Evolutionary conservation across 2,888 invertebrate species (phyloP).

Genomic region (Papilio demoleus): DNA sequence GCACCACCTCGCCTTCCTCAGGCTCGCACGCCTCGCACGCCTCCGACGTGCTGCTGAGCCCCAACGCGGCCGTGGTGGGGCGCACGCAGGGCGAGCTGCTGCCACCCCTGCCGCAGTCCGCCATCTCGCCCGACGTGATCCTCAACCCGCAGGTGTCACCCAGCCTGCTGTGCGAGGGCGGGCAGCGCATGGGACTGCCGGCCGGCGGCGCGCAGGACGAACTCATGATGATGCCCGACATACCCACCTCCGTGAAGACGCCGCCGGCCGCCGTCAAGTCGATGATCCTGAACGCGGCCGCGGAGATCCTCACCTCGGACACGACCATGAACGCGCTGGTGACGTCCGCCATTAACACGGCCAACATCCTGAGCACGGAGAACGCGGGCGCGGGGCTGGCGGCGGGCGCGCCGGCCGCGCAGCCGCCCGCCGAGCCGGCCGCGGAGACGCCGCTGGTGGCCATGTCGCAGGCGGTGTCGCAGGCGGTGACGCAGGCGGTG

Average conservation of each 20-base stretch:
- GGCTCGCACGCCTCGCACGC: slow-evolving; percentile 57
- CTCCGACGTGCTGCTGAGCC: slow-evolving; percentile 68
- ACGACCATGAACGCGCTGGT: slow-evolving; percentile 83
- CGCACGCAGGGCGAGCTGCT: slow-evolving; percentile 68
- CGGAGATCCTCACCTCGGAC: slow-evolving; percentile 87
- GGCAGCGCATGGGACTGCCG: slow-evolving; percentile 58
- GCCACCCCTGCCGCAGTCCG: slow-evolving; percentile 59
- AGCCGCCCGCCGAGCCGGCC: slow-evolving; percentile 65
- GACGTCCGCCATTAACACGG: slow-evolving; percentile 81
- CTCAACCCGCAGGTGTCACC: slow-evolving; percentile 86
- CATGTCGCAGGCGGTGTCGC: slow-evolving; percentile 81
- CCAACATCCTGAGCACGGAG: slow-evolving; percentile 74
- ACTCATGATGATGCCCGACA: slow-evolving; percentile 71
- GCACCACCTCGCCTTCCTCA: slow-evolving; percentile 62
- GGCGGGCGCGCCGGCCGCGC: slow-evolving; percentile 52
- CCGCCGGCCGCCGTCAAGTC: slow-evolving; percentile 87
- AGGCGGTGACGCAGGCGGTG: slow-evolving; percentile 78
- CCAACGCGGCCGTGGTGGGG: slow-evolving; percentile 63
- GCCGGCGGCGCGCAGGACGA: slow-evolving; percentile 60
- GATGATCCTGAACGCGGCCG: slow-evolving; percentile 90
- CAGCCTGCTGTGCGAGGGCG: slow-evolving; percentile 76
- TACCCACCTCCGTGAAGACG: slow-evolving; percentile 77
- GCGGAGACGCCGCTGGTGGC: slow-evolving; percentile 70
- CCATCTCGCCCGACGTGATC: slow-evolving; percentile 83
- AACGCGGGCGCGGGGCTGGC: slow-evolving; percentile 54